Evolutionary conservation across 2,797 vertebrate genomes (phyloP).

Genomic region (Carcharodon carcharias): DNA sequence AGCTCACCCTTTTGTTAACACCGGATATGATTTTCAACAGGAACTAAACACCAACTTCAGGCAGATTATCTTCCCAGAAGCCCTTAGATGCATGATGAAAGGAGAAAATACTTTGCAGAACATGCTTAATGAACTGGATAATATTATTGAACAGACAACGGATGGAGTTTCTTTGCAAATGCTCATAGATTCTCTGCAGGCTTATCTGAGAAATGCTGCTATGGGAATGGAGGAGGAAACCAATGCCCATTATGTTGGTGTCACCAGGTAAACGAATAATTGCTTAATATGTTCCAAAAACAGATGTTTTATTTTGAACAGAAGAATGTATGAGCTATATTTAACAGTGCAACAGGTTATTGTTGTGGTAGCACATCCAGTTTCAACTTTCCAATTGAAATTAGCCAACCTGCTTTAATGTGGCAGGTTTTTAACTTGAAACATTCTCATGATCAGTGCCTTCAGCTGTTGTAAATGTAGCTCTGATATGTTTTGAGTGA

Average conservation of each 20-base stretch:
- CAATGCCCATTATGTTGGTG: constrained; percentile 77
- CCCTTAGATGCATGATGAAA: constrained; percentile 86
- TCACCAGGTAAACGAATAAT: constrained; percentile 70
- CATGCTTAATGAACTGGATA: constrained; percentile 85
- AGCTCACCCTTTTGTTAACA: background rate
- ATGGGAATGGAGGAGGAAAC: constrained; percentile 80
- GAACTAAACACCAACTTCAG: constrained; percentile 96
- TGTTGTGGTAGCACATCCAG: background rate
- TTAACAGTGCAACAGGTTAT: background rate
- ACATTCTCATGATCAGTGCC: background rate
- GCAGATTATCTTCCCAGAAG: constrained; percentile 97
- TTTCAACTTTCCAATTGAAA: background rate
- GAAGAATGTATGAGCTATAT: background rate
- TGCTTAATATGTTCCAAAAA: background rate
- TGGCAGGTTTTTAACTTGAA: background rate
- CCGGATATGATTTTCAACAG: constrained; percentile 49
- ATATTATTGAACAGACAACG: constrained; percentile 84
- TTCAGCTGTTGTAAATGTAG: background rate
- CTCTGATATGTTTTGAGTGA: background rate
- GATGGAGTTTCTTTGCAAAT: constrained; percentile 82
- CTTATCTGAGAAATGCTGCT: constrained; percentile 68
- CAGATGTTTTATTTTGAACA: background rate
- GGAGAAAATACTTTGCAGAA: constrained; percentile 86
- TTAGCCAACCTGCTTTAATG: background rate
- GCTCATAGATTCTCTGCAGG: constrained; percentile 75